phyloP scores from a whole-genome alignment of 2,888 invertebrate species.

The Stomorhina lunata region DNA sequence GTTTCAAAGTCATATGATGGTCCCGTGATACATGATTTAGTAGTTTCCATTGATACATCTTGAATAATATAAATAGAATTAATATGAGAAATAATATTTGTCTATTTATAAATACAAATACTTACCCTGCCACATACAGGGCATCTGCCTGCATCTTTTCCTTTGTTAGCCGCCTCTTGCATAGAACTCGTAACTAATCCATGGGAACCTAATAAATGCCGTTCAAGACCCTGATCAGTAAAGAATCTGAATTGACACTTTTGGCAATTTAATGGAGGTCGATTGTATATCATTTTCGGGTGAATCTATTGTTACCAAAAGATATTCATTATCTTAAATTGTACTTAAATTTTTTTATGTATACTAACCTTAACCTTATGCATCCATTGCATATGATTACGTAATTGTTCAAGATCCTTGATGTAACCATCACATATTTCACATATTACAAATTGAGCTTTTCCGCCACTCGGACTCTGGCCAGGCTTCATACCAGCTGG shows the following conservation, averaged over 20 bases:
- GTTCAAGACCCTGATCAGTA: constrained; percentile 96
- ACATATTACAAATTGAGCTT: constrained; percentile 94
- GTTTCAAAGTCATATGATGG: constrained; percentile 94
- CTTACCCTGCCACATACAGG: constrained; percentile 96
- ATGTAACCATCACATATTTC: constrained; percentile 99
- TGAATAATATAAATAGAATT: constrained; percentile 41
- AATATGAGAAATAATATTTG: not conserved
- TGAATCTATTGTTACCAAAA: constrained; percentile 83
- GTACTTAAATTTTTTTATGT: not conserved
- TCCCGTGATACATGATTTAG: constrained; percentile 95
- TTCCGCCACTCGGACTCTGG: constrained; percentile 81
- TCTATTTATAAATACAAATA: constrained; percentile 36
- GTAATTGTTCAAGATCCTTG: constrained; percentile 94
- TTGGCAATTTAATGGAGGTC: constrained; percentile 96
- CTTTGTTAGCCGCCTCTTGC: constrained; percentile 97
- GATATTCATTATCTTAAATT: not conserved
- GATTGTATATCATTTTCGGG: constrained; percentile 96
- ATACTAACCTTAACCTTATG: constrained; percentile 90
- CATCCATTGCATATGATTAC: constrained; percentile 99
- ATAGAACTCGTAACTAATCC: constrained; percentile 97
- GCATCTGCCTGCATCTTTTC: constrained; percentile 96
- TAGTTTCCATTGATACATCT: constrained; percentile 97
- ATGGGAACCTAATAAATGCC: constrained; percentile 96
- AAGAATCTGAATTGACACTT: constrained; percentile 98
- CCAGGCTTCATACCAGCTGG: constrained; percentile 81